A percentile compares a stretch with the other conserved stretches of the same genome.
phyloP scores from a whole-genome alignment of 92 coral and sea anemone species.

The Phenganax stokvisi region DNA sequence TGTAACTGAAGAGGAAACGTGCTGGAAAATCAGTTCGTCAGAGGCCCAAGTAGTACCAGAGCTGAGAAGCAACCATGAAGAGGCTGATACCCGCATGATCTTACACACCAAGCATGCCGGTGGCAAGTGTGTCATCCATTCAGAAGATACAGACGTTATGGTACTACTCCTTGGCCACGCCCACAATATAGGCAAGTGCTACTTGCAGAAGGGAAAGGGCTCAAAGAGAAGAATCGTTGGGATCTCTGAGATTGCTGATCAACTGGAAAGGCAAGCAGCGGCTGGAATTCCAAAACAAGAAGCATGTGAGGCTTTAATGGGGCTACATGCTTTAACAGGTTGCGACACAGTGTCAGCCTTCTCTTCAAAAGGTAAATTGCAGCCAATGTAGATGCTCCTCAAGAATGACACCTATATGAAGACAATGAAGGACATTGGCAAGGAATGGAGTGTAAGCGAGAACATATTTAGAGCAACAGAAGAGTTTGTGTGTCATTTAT shows the following conservation, averaged over 20 bases:
- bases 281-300: slow-evolving; percentile 43
- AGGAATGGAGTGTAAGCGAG: slow-evolving; percentile 39
- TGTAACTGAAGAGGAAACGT: slow-evolving; percentile 37
- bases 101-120: slow-evolving; percentile 23
- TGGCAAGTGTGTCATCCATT: slow-evolving; percentile 19
- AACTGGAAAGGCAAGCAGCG: slow-evolving; percentile 32
- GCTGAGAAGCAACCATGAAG: slow-evolving; percentile 37
- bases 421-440: slow-evolving; percentile 45
- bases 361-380: slow-evolving; percentile 47
- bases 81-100: slow-evolving; percentile 36
- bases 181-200: slow-evolving; percentile 18
- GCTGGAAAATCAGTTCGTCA: slow-evolving; percentile 35
- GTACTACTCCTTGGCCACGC: slow-evolving; percentile 25
- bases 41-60: slow-evolving; percentile 27
- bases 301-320: slow-evolving; percentile 30
- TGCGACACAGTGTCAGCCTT: slow-evolving; percentile 54
- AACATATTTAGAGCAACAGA: not conserved
- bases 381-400: slow-evolving; percentile 34
- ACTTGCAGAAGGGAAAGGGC: slow-evolving; percentile 38
- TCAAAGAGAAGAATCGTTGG: slow-evolving; percentile 41
- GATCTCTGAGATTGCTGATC: slow-evolving; percentile 43
- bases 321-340: slow-evolving; percentile 43
- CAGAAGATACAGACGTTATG: slow-evolving; percentile 17
- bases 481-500: slow-evolving; percentile 17
- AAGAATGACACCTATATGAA: slow-evolving; percentile 46